Evolutionary conservation across 2,888 invertebrate species (phyloP), one percentile per base, ranked within the genome.

Genomic region (Eremobia ochroleuca): DNA sequence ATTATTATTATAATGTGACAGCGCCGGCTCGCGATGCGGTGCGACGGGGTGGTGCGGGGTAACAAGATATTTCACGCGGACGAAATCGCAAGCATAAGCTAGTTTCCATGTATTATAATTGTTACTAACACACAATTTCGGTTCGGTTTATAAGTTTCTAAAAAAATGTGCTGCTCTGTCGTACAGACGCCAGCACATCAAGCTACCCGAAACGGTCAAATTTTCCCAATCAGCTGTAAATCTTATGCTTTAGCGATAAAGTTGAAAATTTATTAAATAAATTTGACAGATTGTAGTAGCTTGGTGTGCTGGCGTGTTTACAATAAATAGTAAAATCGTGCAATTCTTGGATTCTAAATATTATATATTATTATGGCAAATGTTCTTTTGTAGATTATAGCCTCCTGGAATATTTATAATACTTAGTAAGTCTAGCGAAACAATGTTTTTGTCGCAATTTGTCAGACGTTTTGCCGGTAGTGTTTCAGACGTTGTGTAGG

Each of bases 371-470:
- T 62, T 52, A 59, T 49, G 18, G 28, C 21, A 59, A 77, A 69
- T 76, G 52, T 81, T 62, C 28, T 75, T 61, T 70, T 70, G 52
- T 43, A 77, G 43, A 73, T 85, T 68, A 76, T 85, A 66, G 86
- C 40, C 52, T 68, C 58, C 31, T 72, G 28, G 58, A 65, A 85
- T 77, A 81, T 77, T 85, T 85, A 73, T 85, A 77, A 77, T 68
- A 68, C 61, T 83, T 28, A 49, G 75, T 81, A 83, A 83, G 85
- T 77, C 73, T 85, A 69, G 82, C 43, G 71, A 77, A 85, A 72
- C 77, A 77, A 74, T 64, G 71, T 82, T 82, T 74, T 71, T 72
- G 82, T 82, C 71, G 71, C 68, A 62, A 74, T 83, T 65, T 74
- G 71, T 77, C 71, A 43, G 55, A 58, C 37, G 67, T 82, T 77